phyloP scores from a whole-genome alignment of 1,140 invertebrate genomes.

The Thaumetopoea pityocampa region DNA sequence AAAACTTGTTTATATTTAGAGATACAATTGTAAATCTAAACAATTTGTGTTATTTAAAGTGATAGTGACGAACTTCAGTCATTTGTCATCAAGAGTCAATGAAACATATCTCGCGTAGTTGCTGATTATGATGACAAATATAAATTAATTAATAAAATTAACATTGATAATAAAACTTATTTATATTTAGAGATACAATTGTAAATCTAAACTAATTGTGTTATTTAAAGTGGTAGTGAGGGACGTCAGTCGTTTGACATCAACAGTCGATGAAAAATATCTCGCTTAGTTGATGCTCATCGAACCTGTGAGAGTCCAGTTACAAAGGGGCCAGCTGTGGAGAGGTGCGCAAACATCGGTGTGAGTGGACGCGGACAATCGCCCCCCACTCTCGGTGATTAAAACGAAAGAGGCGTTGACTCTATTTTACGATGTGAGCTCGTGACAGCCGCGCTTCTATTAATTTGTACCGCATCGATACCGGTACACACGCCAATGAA shows the following conservation, averaged over 20 bases:
- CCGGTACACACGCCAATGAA: slow-evolving; percentile 7
- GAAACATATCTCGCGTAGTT: no score
- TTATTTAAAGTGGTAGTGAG: slow-evolving; percentile 19
- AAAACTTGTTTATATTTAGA: no score
- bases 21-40: no score
- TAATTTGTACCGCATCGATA: slow-evolving; percentile 46
- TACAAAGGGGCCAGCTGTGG: slow-evolving; percentile 65
- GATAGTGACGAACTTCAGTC: no score
- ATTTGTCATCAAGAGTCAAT: no score
- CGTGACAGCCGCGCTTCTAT: slow-evolving; percentile 46
- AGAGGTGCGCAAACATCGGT: slow-evolving; percentile 67
- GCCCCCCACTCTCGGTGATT: slow-evolving; percentile 69
- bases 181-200: no score
- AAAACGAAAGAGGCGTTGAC: slow-evolving; percentile 68
- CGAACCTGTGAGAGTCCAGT: slow-evolving; percentile 47
- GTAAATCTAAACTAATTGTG: slow-evolving; percentile 21
- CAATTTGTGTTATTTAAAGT: no score
- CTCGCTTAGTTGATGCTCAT: slow-evolving; percentile 45
- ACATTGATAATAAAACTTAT: no score
- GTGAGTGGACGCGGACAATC: slow-evolving; percentile 63
- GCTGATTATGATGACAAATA: no score
- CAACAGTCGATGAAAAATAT: slow-evolving; percentile 53
- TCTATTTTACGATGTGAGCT: slow-evolving; percentile 61
- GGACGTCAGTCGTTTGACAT: slow-evolving; percentile 39
- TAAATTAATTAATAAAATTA: no score